Evolutionary conservation across 2,888 invertebrate genomes (phyloP), one percentile per base, ranked within the genome.

Genomic region (Eupithecia centaureata): DNA sequence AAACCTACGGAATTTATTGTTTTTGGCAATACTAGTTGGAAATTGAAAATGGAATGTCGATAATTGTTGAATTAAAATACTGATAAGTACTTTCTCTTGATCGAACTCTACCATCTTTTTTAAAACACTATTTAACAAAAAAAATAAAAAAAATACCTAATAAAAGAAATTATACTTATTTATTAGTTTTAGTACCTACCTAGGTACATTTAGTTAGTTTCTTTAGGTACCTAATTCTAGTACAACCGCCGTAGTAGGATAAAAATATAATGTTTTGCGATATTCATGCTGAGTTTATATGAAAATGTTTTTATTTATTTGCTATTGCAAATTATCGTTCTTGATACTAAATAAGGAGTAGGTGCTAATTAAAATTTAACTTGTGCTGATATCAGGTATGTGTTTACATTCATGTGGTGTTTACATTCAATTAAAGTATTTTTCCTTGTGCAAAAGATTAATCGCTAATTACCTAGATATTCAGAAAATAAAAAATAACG

Each of bases 361-460:
- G 47, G 22, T 38, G 18, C 60, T n/a, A 28, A 63, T 66, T 65
- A 62, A 52, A 63, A 42, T 57, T 57, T 38, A 63, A 12, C 56
- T 61, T 47, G 68, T 52, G 27, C 32, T 57, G 57, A 72, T 70
- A 70, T 54, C 54, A 60, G 42, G 66, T 56, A 57, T 27, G 47
- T 47, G n/a, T n/a, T n/a, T 47, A 61, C 22, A 18, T n/a, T 33
- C 54, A 60, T 58, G 65, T 63, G 33, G 52, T 61, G 52, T 74
- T 75, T 64, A 70, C 52, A 42, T 70, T 70, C 28, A 54, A 63
- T 61, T 70, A 63, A 65, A 69, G 70, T 72, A 65, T 71, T 75
- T 76, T 74, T 74, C 76, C 75, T 74, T 67, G 59, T 72, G n/a
- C 54, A 62, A 12, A 69, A 67, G 65, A 71, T 69, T 32, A 65